Percentiles rank a stretch among this genome's conserved stretches.
phyloP scores from a whole-genome alignment of 1,140 invertebrate genomes.

The Gonioctena quinquepunctata region DNA sequence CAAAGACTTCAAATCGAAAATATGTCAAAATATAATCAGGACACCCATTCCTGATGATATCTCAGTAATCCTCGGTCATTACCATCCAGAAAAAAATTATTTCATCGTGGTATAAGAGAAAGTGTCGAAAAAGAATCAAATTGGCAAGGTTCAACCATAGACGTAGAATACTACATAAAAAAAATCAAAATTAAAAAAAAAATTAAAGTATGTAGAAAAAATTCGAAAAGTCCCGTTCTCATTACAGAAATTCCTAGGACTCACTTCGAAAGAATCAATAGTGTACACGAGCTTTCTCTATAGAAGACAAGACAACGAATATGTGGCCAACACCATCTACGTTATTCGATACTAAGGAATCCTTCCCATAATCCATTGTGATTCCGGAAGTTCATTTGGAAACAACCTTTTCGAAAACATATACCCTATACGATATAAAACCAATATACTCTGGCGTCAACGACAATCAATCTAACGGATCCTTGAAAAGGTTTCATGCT shows the following conservation, averaged over 20 bases:
- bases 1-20: slow-evolving; percentile 13
- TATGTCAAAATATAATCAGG: slow-evolving; percentile 14
- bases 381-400: no score
- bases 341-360: no score
- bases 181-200: slow-evolving; percentile 23
- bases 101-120: slow-evolving; percentile 18
- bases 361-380: no score
- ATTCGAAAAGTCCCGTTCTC: slow-evolving; percentile 9
- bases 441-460: no score
- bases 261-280: slow-evolving; percentile 21
- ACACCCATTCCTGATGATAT: slow-evolving; percentile 5
- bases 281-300: no score
- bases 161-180: slow-evolving; percentile 17
- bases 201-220: slow-evolving; percentile 22
- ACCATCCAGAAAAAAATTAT: slow-evolving; percentile 7
- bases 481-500: no score
- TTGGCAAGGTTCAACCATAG: slow-evolving; percentile 6
- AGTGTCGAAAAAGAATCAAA: slow-evolving; percentile 14
- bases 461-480: no score
- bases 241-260: slow-evolving; percentile 12
- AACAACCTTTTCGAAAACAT: no score
- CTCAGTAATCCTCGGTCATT: slow-evolving; percentile 14
- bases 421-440: no score
- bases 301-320: no score
- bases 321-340: no score